Evolutionary conservation across 2,113 vertebrate genomes (phyloP).

Genomic region (Procavia capensis): DNA sequence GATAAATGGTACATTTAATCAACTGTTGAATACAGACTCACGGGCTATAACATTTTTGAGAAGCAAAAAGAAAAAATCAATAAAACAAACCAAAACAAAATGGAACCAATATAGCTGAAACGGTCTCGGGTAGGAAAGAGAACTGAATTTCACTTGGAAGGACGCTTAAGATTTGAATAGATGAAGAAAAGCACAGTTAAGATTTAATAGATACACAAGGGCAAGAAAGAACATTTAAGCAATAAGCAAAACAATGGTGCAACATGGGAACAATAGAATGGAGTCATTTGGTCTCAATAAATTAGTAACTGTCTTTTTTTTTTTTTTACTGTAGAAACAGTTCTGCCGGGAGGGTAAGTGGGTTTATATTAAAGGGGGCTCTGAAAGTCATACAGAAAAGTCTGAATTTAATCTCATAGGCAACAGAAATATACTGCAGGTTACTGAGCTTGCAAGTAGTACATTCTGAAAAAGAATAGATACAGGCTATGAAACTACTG

Average conservation of each 20-base stretch:
- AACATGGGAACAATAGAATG: background rate
- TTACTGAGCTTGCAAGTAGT: background rate
- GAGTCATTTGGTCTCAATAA: too few species aligned
- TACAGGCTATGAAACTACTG: background rate
- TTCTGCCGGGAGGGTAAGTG: background rate
- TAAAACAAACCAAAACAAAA: background rate
- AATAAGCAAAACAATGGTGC: background rate
- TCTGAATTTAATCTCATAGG: slow-evolving; percentile 11
- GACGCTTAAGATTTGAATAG: background rate
- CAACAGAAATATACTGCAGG: background rate
- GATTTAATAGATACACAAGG: background rate
- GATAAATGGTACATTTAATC: slow-evolving; percentile 29
- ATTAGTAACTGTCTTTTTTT: too few species aligned
- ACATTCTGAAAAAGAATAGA: background rate
- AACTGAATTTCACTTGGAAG: slow-evolving; percentile 32
- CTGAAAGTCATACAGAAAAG: background rate
- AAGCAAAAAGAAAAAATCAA: background rate
- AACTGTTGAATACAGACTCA: slow-evolving; percentile 23
- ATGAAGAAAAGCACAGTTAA: background rate
- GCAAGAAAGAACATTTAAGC: background rate
- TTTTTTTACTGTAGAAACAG: background rate
- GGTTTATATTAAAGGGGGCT: background rate
- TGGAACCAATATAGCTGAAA: background rate
- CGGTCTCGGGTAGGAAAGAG: background rate
- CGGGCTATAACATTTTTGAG: background rate